Evolutionary conservation across 2,888 invertebrate species (phyloP).

Genomic region (Amblyjoppa proteus): DNA sequence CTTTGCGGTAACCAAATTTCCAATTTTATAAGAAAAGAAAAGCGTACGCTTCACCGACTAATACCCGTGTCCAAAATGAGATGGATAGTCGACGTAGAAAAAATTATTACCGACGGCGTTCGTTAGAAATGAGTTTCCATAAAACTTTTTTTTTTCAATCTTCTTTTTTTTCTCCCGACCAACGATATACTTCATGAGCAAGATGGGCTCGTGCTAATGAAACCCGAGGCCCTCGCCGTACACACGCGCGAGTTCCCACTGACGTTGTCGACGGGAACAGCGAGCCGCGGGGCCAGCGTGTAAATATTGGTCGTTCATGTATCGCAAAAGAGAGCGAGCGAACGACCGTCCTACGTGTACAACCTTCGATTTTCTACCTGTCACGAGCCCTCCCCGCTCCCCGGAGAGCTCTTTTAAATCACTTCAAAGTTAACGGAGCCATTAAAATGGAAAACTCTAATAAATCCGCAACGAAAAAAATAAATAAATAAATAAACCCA

Average conservation of each 20-base stretch:
- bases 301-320: conserved; percentile 40
- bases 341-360: background rate
- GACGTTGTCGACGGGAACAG: background rate
- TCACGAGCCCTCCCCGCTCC: background rate
- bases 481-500: too few relatives aligned
- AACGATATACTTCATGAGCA: conserved; percentile 15
- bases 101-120: background rate
- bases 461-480: too few relatives aligned
- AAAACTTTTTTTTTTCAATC: background rate
- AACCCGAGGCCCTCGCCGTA: conserved; percentile 19
- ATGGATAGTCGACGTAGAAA: background rate
- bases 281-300: conserved; percentile 1
- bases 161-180: background rate
- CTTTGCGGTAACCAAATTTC: too few relatives aligned
- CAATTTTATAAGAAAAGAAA: too few relatives aligned
- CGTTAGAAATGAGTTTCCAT: conserved; percentile 13
- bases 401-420: background rate
- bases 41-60: background rate
- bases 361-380: conserved; percentile 12
- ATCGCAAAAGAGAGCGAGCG: conserved; percentile 17
- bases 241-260: background rate
- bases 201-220: conserved; percentile 46
- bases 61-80: background rate
- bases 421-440: background rate
- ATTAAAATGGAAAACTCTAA: too few relatives aligned